Base-by-base conservation (phyloP, 2,888 invertebrate genomes). In the Acanthopleura granulata region DNA sequence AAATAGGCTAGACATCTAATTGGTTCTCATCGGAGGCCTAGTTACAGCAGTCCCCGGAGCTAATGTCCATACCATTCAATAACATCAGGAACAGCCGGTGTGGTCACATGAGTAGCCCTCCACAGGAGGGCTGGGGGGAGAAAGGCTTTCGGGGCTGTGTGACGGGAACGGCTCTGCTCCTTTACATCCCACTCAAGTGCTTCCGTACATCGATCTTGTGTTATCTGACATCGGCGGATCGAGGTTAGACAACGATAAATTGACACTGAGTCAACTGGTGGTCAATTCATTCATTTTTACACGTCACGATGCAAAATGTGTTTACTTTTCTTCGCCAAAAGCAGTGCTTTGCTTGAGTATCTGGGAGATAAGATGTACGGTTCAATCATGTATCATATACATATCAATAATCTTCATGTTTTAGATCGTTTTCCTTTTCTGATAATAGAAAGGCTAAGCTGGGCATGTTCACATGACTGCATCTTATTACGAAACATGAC, bases 161-260 rank as follows among this genome's bases (percentile, higher is more conserved):
- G 57, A 18, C 22, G 22, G 18, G 22, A 22, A 22, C 57, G 22
- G 57, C n/a, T 22, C 57, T 6, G n/a, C 57, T 22, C 57, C 57
- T 57, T 57, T 57, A 57, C 57, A 57, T 57, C 18, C n/a, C 22
- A 18, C n/a, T 57, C n/a, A 57, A 57, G 57, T 18, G 22, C 57
- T n/a, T 22, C 57, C 22, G 1, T 18, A 57, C n/a, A 57, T 57
- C 57, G 57, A 57, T 57, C 57, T n/a, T n/a, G 57, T 57, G 18
- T 57, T 57, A 57, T 57, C 22, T 57, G 57, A 57, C 57, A 57
- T 57, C 57, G 22, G n/a, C 57, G 57, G 22, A 4, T 12, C 18
- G 57, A 57, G 57, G 57, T 57, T 57, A 57, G 57, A 57, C 57
- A 57, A 57, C 57, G 57, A 57, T 57, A 57, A 57, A 57, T 57